phyloP scores from a whole-genome alignment of 2,113 vertebrate genomes.

The Mionectes macconnelli region DNA sequence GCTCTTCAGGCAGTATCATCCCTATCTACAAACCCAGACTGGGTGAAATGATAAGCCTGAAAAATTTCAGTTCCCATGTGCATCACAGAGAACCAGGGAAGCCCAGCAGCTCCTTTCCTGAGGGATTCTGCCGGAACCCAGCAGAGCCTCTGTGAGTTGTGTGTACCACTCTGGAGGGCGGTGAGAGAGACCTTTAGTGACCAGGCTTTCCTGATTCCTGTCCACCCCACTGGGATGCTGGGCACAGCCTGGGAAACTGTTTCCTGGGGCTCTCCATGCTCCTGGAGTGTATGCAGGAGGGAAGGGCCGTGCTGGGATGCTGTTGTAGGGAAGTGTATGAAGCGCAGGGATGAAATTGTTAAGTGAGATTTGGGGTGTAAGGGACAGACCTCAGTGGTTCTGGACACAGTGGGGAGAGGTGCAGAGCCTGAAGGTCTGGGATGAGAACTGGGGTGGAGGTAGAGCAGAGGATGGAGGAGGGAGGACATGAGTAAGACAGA shows the following conservation, averaged over 20 bases:
- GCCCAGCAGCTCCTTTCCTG: fast-evolving
- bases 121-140: neutral
- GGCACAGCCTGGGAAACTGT: neutral
- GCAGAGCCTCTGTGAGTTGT: neutral
- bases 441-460: fast-evolving
- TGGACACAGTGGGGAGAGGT: neutral
- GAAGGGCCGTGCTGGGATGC: neutral
- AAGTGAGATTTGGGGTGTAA: neutral
- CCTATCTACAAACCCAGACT: neutral
- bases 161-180: fast-evolving
- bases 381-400: neutral
- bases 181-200: neutral
- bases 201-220: neutral
- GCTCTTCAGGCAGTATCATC: neutral
- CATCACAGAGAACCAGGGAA: neutral
- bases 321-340: neutral
- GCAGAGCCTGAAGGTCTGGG: neutral
- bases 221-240: neutral
- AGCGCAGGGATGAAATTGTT: neutral
- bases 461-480: neutral
- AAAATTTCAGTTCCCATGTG: neutral
- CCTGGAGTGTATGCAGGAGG: neutral
- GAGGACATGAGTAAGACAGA: neutral
- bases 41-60: neutral
- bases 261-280: neutral